These are phyloP conservation scores for Tenualosa thibaudeaui DNA, from an alignment of 2,797 vertebrate species.

Conservation along the genomic window DNA sequence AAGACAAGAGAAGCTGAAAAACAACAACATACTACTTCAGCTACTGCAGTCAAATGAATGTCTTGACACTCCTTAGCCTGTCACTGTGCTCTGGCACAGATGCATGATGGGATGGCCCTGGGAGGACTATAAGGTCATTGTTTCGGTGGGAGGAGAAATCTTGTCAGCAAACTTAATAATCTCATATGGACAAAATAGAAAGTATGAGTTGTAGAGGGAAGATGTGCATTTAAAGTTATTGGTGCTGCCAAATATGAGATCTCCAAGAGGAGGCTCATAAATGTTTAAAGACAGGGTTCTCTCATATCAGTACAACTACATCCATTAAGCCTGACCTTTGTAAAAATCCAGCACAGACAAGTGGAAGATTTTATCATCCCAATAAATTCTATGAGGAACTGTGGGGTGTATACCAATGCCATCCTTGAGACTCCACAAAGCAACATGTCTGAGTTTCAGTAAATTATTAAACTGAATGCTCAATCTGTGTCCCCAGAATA, in stretches of 20 bases:
- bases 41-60: not conserved
- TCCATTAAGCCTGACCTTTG: constrained; percentile 60
- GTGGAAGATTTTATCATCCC: constrained; percentile 56
- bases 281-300: constrained; percentile 51
- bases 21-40: not conserved
- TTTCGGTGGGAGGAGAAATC: not conserved
- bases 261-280: constrained; percentile 51
- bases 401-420: constrained; percentile 25
- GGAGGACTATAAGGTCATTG: not conserved
- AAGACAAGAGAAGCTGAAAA: constrained; percentile 34
- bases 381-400: constrained; percentile 51
- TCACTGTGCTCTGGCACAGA: not conserved
- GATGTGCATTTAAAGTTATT: constrained; percentile 44
- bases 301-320: constrained; percentile 56
- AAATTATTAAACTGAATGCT: constrained; percentile 2
- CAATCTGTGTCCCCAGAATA: not conserved
- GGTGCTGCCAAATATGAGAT: constrained; percentile 45
- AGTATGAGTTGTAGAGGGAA: constrained; percentile 36
- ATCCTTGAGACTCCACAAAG: constrained; percentile 15
- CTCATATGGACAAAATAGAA: not conserved
- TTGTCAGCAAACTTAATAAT: constrained; percentile 15
- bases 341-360: constrained; percentile 52
- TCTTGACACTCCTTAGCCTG: not conserved
- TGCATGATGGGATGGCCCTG: not conserved
- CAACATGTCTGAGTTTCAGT: constrained; percentile 20